Evolutionary conservation across 2,797 vertebrate species (phyloP).

Genomic region (Toxotes lorentzi): DNA sequence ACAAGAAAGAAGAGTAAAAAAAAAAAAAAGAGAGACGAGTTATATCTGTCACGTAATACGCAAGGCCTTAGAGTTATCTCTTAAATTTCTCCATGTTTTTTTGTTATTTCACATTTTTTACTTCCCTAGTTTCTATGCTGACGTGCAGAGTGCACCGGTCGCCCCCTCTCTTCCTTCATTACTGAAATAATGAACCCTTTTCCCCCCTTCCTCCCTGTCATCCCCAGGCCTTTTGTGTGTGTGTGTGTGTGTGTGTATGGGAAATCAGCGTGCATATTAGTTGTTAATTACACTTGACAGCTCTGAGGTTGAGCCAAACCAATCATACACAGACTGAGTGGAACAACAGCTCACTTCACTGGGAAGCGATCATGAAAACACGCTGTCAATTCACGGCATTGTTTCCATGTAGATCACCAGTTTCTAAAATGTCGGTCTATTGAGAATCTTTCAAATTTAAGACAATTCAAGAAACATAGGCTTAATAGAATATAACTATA

Average conservation of each 20-base stretch:
- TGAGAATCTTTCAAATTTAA: slow-evolving; percentile 10
- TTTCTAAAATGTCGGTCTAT: slow-evolving; percentile 7
- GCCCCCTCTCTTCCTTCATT: slow-evolving; percentile 67
- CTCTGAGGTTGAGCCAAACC: slow-evolving; percentile 71
- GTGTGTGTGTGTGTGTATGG: slow-evolving; percentile 53
- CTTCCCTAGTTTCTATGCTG: slow-evolving; percentile 8
- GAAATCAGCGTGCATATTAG: slow-evolving; percentile 61
- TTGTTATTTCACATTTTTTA: not conserved
- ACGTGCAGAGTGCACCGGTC: slow-evolving; percentile 18
- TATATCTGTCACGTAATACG: not conserved
- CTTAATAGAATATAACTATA: not conserved
- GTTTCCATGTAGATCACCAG: slow-evolving; percentile 21
- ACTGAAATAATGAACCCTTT: slow-evolving; percentile 71
- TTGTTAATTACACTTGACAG: slow-evolving; percentile 85
- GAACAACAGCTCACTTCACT: slow-evolving; percentile 71
- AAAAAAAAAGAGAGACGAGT: not conserved
- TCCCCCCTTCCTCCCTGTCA: slow-evolving; percentile 37
- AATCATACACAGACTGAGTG: slow-evolving; percentile 60
- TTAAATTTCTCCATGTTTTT: not conserved
- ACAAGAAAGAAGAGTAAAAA: not conserved
- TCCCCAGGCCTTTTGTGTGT: slow-evolving; percentile 67
- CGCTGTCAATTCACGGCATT: slow-evolving; percentile 24
- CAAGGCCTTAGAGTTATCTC: not conserved
- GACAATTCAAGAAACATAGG: not conserved
- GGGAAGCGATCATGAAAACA: slow-evolving; percentile 47